Conservation (phyloP, 2,113 vertebrate species). For the Urocynchramus pylzowi region DNA sequence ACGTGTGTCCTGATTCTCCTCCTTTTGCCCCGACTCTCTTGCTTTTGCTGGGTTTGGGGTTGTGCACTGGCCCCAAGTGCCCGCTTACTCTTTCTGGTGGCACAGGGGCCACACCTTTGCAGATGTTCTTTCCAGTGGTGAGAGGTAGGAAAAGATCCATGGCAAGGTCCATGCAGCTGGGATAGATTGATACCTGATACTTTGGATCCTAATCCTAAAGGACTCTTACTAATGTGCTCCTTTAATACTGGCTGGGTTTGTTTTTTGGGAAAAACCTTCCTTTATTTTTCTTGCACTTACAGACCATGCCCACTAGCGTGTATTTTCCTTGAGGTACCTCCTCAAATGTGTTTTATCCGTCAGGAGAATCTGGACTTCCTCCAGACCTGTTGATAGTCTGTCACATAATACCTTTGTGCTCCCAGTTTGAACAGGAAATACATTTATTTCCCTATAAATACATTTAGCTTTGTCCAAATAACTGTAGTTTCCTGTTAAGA, state of each 20-base stretch:
- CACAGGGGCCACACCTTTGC: not conserved
- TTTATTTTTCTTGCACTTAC: not conserved
- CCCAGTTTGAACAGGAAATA: slow-evolving; percentile 6
- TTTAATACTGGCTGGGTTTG: not conserved
- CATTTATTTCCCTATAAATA: slow-evolving; percentile 36
- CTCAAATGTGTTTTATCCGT: not conserved
- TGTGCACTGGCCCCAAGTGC: not conserved
- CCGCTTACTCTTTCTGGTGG: not conserved
- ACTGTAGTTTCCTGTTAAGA: slow-evolving; percentile 8
- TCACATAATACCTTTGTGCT: not conserved
- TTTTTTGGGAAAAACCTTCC: not conserved
- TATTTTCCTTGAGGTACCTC: not conserved
- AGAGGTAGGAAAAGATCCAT: not conserved
- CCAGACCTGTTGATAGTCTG: not conserved
- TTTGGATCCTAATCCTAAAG: not conserved
- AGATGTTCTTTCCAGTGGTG: not conserved
- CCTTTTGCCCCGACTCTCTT: not conserved
- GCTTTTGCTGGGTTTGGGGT: not conserved
- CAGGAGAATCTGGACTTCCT: not conserved
- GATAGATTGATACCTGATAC: not conserved
- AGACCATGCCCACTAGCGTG: not conserved
- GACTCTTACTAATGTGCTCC: not conserved
- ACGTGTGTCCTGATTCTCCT: not conserved
- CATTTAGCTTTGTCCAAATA: not conserved
- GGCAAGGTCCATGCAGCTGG: not conserved